Evolutionary conservation across 1,140 invertebrate genomes (phyloP).

Genomic region (Procambarus virginalis): DNA sequence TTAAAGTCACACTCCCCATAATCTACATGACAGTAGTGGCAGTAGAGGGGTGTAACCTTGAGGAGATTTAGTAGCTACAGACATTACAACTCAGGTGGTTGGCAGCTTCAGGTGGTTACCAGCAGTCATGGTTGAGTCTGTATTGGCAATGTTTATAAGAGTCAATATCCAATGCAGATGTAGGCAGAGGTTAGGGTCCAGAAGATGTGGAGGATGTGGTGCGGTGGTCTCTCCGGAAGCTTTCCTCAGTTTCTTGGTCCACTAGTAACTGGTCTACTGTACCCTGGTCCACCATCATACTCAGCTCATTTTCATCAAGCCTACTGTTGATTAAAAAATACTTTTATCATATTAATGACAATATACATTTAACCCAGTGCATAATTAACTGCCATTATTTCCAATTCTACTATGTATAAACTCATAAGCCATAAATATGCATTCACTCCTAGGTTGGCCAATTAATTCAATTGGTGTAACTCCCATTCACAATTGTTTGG

Average conservation of each 20-base stretch:
- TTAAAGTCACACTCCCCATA: conserved; percentile 12
- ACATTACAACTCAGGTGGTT: conserved; percentile 30
- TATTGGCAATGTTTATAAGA: conserved; percentile 32
- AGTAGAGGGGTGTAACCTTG: background rate
- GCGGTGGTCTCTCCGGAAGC: conserved; percentile 58
- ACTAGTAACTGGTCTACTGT: conserved; percentile 59
- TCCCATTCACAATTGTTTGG: too few species aligned
- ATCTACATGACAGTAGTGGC: conserved; percentile 10
- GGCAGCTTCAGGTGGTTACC: conserved; percentile 44
- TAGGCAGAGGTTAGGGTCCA: conserved; percentile 44
- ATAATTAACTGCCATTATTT: background rate
- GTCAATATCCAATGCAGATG: conserved; percentile 18
- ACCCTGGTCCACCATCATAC: conserved; percentile 58
- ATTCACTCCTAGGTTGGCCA: too few species aligned
- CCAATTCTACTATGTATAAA: background rate
- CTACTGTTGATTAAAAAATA: conserved; percentile 34
- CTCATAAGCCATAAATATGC: too few species aligned
- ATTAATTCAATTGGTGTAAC: too few species aligned
- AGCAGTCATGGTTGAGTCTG: conserved; percentile 31
- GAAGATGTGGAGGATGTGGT: conserved; percentile 39
- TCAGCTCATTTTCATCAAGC: conserved; percentile 59
- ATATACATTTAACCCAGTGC: background rate
- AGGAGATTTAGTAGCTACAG: conserved; percentile 37
- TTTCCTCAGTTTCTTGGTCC: conserved; percentile 60
- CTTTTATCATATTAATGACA: background rate